Evolutionary conservation across 2,888 invertebrate genomes (phyloP).

Genomic region (Apamea sordens): DNA sequence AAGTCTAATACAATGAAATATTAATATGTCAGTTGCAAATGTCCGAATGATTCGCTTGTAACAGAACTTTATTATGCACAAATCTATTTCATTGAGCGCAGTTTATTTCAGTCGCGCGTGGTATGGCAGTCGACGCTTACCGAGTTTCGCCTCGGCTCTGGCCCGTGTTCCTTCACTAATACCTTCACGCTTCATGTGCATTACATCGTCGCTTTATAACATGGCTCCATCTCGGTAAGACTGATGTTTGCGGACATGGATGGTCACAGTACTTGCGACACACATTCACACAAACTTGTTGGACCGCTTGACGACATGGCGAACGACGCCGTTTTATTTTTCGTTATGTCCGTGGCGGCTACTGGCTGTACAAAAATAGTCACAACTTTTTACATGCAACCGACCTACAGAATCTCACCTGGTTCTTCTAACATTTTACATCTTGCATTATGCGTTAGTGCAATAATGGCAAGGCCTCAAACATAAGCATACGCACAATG

Average conservation of each 20-base stretch:
- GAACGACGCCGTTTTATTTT: constrained; percentile 72
- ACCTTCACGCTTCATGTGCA: constrained; percentile 54
- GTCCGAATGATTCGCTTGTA: constrained; percentile 48
- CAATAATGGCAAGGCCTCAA: constrained; percentile 6
- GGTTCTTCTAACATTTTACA: constrained; percentile 7
- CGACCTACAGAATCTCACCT: constrained; percentile 11
- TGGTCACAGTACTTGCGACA: constrained; percentile 42
- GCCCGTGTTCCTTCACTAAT: constrained; percentile 46
- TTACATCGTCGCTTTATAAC: constrained; percentile 63
- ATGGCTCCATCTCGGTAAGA: constrained; percentile 42
- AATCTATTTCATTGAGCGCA: constrained; percentile 78
- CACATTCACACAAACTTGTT: constrained; percentile 68
- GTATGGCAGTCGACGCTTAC: constrained; percentile 64
- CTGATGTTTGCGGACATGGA: constrained; percentile 57
- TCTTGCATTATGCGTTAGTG: constrained; percentile 7
- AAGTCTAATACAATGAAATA: constrained; percentile 36
- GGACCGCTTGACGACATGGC: constrained; percentile 67
- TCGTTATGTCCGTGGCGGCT: constrained; percentile 70
- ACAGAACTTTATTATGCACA: constrained; percentile 68
- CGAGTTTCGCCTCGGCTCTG: constrained; percentile 56
- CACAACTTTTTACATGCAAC: constrained; percentile 56
- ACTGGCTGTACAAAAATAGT: constrained; percentile 73
- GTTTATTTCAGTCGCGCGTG: constrained; percentile 77
- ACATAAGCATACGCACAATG: constrained; percentile 10
- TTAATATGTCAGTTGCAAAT: constrained; percentile 50